phyloP scores from a whole-genome alignment of 2,888 invertebrate genomes.

The Eilema griseolum region DNA sequence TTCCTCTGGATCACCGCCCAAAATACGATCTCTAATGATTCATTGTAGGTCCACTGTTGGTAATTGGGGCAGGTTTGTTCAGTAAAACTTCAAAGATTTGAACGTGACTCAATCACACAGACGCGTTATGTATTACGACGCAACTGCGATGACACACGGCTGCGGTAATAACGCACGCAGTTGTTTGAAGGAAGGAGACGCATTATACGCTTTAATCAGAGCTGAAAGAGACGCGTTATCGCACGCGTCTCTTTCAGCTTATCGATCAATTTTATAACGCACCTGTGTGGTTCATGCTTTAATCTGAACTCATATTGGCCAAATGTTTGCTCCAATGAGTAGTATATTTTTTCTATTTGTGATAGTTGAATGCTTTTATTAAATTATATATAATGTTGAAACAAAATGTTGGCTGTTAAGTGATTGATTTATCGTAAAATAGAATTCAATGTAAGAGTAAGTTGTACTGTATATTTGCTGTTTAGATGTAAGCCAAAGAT shows the following conservation, averaged over 20 bases:
- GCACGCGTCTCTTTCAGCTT: too few relatives aligned
- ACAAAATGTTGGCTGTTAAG: constrained; percentile 50
- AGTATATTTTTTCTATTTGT: constrained; percentile 25
- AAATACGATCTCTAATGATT: background rate
- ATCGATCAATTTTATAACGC: too few relatives aligned
- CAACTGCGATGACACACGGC: too few relatives aligned
- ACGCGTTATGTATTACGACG: too few relatives aligned
- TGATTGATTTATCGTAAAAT: constrained; percentile 46
- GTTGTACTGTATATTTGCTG: constrained; percentile 38
- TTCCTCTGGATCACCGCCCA: too few relatives aligned
- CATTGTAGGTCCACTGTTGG: background rate
- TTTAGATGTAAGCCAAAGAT: constrained; percentile 53
- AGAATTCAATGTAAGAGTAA: constrained; percentile 36
- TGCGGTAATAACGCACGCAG: too few relatives aligned
- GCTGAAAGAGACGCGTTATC: too few relatives aligned
- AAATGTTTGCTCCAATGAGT: constrained; percentile 15
- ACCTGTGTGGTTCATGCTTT: background rate
- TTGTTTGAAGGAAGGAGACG: too few relatives aligned
- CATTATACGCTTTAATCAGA: too few relatives aligned
- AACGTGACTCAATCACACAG: too few relatives aligned
- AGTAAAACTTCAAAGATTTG: background rate
- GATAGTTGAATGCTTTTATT: constrained; percentile 36
- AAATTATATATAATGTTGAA: constrained; percentile 23
- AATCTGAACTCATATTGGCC: background rate
- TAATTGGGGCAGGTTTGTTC: background rate